phyloP scores from a whole-genome alignment of 2,113 vertebrate genomes.

The Pelodiscus sinensis region DNA sequence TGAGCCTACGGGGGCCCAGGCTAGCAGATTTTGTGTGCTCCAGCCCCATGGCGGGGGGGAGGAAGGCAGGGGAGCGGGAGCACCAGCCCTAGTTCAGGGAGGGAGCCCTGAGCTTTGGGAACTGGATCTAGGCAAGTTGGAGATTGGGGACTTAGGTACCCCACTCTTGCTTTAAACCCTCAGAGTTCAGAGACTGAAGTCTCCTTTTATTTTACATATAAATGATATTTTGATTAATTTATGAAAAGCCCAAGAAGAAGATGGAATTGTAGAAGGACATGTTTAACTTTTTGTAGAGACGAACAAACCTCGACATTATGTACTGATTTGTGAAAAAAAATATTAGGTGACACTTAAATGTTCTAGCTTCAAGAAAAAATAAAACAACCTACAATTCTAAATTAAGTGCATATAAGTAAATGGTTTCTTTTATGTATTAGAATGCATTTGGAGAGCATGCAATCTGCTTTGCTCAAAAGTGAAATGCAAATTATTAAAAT shows the following conservation, averaged over 20 bases:
- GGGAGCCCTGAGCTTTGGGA: no score
- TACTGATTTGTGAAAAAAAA: not conserved
- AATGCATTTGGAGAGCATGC: not conserved
- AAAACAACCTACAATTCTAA: no score
- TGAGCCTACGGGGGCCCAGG: no score
- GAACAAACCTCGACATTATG: not conserved
- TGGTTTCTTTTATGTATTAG: not conserved
- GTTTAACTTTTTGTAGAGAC: not conserved
- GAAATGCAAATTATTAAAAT: not conserved
- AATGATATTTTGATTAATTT: not conserved
- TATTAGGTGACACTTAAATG: not conserved
- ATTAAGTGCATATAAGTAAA: not conserved
- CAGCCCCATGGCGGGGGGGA: no score
- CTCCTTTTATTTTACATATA: not conserved
- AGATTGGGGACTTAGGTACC: no score
- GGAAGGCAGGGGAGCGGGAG: no score
- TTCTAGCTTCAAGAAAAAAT: no score
- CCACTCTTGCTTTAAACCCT: no score
- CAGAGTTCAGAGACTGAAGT: not conserved
- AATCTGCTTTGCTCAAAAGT: not conserved
- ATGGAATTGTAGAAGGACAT: not conserved
- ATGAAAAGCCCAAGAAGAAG: not conserved
- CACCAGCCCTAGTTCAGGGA: no score
- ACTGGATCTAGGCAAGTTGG: no score
- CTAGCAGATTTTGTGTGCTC: no score